Conservation (phyloP, 2,888 invertebrate genomes). For the Thera obeliscata region DNA sequence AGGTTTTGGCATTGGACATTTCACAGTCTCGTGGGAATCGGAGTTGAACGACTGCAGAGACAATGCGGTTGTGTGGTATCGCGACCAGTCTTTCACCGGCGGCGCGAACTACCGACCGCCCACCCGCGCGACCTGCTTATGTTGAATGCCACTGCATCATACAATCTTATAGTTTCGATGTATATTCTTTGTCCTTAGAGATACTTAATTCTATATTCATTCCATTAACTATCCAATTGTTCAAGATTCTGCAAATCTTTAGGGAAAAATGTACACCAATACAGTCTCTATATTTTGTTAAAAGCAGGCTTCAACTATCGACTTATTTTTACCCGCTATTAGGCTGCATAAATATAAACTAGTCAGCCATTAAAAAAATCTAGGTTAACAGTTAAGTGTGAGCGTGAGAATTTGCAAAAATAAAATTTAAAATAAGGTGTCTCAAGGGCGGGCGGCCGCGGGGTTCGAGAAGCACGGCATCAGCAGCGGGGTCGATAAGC, state of each 20-base stretch:
- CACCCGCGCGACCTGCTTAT: slow-evolving; percentile 56
- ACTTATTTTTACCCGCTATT: no score
- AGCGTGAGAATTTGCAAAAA: slow-evolving; percentile 25
- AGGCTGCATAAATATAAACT: not conserved
- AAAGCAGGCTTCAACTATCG: no score
- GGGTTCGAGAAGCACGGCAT: slow-evolving; percentile 45
- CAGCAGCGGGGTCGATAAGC: slow-evolving; percentile 72
- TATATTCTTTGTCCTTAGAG: not conserved
- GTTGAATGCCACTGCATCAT: slow-evolving; percentile 46
- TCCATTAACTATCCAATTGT: no score
- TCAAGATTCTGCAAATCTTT: no score
- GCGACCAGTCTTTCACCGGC: slow-evolving; percentile 68
- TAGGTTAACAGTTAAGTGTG: slow-evolving; percentile 13
- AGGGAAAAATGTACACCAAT: no score
- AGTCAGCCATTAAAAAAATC: slow-evolving; percentile 7
- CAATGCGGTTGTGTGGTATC: slow-evolving; percentile 76
- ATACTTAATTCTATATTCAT: no score
- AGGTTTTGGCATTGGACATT: slow-evolving; percentile 80
- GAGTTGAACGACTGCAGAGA: slow-evolving; percentile 83
- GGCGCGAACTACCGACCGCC: slow-evolving; percentile 61
- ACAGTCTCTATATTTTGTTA: no score
- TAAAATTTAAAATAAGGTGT: slow-evolving; percentile 31
- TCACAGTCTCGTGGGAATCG: slow-evolving; percentile 81
- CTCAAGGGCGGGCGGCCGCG: slow-evolving; percentile 42
- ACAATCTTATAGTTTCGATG: slow-evolving; percentile 40